A percentile compares a stretch with the other conserved stretches of the same genome.
These are phyloP conservation scores for Orbicella faveolata DNA, from an alignment of 64 coral and sea anemone genomes.

Conservation along the genomic window DNA sequence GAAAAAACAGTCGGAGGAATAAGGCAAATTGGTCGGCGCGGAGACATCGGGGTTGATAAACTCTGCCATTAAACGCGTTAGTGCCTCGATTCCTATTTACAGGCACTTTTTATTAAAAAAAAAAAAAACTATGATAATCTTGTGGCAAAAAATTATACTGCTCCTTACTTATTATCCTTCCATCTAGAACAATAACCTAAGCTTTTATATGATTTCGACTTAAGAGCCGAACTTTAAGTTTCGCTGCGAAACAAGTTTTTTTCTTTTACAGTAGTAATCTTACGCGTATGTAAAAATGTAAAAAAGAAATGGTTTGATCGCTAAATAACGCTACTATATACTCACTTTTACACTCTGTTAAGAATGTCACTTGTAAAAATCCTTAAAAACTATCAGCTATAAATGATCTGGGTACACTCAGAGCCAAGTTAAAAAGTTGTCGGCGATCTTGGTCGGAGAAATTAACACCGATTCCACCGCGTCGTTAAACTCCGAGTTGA, in stretches of 20 bases:
- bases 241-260: conserved; percentile 93
- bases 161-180: neutral
- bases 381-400: conserved; percentile 16
- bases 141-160: conserved; percentile 7
- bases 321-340: conserved; percentile 2
- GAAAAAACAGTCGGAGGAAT: neutral
- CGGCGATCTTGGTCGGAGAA: conserved; percentile 71
- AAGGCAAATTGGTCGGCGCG: neutral
- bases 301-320: conserved; percentile 14
- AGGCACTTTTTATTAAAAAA: conserved; percentile 3
- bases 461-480: conserved; percentile 79
- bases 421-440: conserved; percentile 86
- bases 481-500: conserved; percentile 91
- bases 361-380: conserved; percentile 12
- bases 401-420: conserved; percentile 2
- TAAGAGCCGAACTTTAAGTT: conserved; percentile 77
- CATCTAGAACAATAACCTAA: conserved; percentile 16
- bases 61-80: neutral
- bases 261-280: neutral
- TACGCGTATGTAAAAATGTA: neutral
- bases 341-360: conserved; percentile 20
- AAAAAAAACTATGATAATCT: conserved; percentile 29
- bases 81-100: conserved; percentile 15
- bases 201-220: conserved; percentile 33
- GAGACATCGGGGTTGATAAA: neutral